These are phyloP conservation scores for Isoperla grammatica DNA, from an alignment of 2,888 invertebrate species.

Conservation along the genomic window DNA sequence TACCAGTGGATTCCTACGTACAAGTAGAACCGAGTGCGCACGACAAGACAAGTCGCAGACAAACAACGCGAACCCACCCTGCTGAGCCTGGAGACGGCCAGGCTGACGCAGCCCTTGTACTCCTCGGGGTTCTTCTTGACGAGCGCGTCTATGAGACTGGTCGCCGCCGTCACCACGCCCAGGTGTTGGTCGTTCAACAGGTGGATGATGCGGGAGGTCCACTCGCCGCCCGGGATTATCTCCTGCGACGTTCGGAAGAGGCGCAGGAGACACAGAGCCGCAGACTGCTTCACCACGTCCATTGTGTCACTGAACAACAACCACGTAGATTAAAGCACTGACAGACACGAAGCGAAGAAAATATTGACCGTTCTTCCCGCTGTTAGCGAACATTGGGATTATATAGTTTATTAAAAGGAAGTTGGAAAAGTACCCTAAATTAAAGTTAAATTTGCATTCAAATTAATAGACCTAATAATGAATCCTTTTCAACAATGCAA, in stretches of 20 bases:
- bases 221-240: slow-evolving; percentile 94
- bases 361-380: too few relatives aligned
- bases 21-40: too few relatives aligned
- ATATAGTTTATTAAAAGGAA: too few relatives aligned
- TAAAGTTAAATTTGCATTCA: too few relatives aligned
- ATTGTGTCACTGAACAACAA: slow-evolving; percentile 76
- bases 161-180: slow-evolving; percentile 99
- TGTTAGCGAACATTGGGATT: too few relatives aligned
- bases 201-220: slow-evolving; percentile 98
- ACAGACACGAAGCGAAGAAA: too few relatives aligned
- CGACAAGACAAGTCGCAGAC: too few relatives aligned
- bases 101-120: slow-evolving; percentile 97
- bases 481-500: too few relatives aligned
- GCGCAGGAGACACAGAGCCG: slow-evolving; percentile 91
- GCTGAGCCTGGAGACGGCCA: slow-evolving; percentile 95
- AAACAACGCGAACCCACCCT: slow-evolving; percentile 58
- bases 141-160: slow-evolving; percentile 94
- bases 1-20: too few relatives aligned
- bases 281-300: slow-evolving; percentile 99
- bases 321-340: too few relatives aligned
- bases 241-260: slow-evolving; percentile 93
- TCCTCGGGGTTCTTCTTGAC: slow-evolving; percentile 99
- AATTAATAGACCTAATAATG: too few relatives aligned
- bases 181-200: slow-evolving; percentile 98
- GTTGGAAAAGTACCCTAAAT: too few relatives aligned